Conservation (phyloP, 2,113 vertebrate genomes). For the Siniperca knerii region DNA sequence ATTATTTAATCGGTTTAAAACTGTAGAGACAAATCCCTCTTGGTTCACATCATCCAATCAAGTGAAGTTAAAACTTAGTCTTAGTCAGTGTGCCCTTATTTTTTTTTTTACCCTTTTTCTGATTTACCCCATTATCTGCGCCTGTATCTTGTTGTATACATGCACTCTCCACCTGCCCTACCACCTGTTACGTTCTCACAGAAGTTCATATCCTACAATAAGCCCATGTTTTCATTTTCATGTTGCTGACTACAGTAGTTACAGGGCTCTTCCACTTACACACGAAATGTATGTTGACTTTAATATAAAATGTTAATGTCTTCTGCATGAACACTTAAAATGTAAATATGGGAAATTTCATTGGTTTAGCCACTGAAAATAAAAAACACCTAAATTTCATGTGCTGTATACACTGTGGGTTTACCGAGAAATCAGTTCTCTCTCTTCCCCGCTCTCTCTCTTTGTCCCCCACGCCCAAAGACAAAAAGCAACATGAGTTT, state of each 20-base stretch:
- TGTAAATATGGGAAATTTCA: conserved; percentile 51
- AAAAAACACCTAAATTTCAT: conserved; percentile 56
- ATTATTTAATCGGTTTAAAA: conserved; percentile 23
- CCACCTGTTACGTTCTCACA: conserved; percentile 18
- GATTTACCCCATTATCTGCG: background rate
- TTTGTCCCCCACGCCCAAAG: conserved; percentile 20
- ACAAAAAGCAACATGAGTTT: conserved; percentile 67
- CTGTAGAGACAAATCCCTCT: background rate
- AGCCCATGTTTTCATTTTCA: conserved; percentile 26
- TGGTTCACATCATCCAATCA: conserved; percentile 18
- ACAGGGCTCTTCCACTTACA: background rate
- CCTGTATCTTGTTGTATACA: background rate
- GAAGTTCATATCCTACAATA: background rate
- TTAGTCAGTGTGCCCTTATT: background rate
- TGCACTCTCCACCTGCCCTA: background rate
- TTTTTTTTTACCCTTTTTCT: background rate
- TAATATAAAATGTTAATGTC: conserved; percentile 1
- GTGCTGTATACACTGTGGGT: conserved; percentile 8
- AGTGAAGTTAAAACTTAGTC: background rate
- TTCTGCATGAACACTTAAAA: background rate
- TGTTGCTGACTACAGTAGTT: background rate
- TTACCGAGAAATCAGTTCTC: conserved; percentile 53
- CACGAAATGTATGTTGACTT: conserved; percentile 5
- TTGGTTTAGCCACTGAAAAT: conserved; percentile 13
- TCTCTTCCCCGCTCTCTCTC: background rate